These are phyloP conservation scores for Tachypleus tridentatus DNA, from an alignment of 1,140 invertebrate species.

Conservation along the genomic window DNA sequence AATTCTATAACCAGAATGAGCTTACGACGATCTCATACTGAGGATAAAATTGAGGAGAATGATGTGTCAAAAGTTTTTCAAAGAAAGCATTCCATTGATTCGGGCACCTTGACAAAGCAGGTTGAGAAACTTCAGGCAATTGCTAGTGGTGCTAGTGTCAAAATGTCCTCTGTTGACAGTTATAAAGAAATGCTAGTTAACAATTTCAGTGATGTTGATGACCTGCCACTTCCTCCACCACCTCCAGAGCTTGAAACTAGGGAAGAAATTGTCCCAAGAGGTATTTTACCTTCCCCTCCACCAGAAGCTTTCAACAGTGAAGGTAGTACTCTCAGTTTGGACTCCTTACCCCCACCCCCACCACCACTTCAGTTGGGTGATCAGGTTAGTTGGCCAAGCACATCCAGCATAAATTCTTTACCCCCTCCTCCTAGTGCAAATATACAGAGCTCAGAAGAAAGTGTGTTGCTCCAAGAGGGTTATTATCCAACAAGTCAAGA, in stretches of 20 bases:
- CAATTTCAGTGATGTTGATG: constrained; percentile 22
- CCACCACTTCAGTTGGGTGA: constrained; percentile 24
- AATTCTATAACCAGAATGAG: constrained; percentile 21
- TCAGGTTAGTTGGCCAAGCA: constrained; percentile 21
- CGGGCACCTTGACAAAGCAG: constrained; percentile 3
- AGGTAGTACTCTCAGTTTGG: constrained; percentile 26
- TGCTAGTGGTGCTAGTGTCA: too few species aligned
- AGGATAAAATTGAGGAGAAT: constrained; percentile 25
- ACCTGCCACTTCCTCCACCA: constrained; percentile 31
- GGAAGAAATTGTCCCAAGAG: constrained; percentile 20
- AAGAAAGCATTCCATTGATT: constrained; percentile 28
- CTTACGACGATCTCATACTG: constrained; percentile 29
- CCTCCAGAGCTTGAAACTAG: constrained; percentile 21
- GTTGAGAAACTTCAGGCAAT: neutral
- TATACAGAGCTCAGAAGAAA: too few species aligned
- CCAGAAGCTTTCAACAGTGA: constrained; percentile 30
- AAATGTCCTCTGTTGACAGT: too few species aligned
- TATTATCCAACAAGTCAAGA: too few species aligned
- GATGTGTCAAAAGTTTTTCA: constrained; percentile 36
- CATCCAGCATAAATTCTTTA: constrained; percentile 27
- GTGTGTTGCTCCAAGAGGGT: too few species aligned
- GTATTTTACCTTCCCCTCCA: constrained; percentile 42
- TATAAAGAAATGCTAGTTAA: constrained; percentile 1
- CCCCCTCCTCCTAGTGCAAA: constrained; percentile 34
- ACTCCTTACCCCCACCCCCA: constrained; percentile 33